phyloP scores from a whole-genome alignment of 2,113 vertebrate genomes.

The Pituophis catenifer region DNA sequence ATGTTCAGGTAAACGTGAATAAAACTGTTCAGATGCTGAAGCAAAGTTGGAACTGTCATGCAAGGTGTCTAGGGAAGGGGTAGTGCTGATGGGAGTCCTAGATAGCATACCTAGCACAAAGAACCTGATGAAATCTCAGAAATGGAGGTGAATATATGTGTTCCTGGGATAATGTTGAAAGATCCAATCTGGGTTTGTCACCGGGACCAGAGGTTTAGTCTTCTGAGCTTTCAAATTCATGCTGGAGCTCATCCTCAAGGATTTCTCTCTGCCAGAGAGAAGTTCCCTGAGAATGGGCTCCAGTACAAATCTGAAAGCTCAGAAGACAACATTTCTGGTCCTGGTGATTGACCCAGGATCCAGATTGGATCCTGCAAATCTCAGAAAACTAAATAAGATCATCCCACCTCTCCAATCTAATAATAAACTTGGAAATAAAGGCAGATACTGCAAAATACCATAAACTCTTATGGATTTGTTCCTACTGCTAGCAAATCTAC shows the following conservation, averaged over 20 bases:
- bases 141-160: too few relatives aligned
- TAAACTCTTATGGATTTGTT: background rate
- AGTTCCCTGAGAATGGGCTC: too few relatives aligned
- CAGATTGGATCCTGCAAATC: background rate
- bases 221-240: too few relatives aligned
- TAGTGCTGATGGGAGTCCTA: background rate
- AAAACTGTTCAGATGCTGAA: background rate
- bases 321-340: too few relatives aligned
- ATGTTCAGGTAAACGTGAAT: background rate
- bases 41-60: background rate
- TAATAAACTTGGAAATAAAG: background rate
- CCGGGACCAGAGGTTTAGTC: too few relatives aligned
- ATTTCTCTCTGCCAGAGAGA: too few relatives aligned
- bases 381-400: background rate
- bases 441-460: background rate
- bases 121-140: background rate
- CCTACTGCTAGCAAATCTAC: background rate
- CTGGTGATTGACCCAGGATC: too few relatives aligned
- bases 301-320: too few relatives aligned
- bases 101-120: background rate
- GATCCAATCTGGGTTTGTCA: too few relatives aligned
- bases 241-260: too few relatives aligned
- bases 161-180: too few relatives aligned
- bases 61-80: background rate
- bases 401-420: background rate